phyloP scores from a whole-genome alignment of 2,888 invertebrate genomes.

The Idaea aversata region DNA sequence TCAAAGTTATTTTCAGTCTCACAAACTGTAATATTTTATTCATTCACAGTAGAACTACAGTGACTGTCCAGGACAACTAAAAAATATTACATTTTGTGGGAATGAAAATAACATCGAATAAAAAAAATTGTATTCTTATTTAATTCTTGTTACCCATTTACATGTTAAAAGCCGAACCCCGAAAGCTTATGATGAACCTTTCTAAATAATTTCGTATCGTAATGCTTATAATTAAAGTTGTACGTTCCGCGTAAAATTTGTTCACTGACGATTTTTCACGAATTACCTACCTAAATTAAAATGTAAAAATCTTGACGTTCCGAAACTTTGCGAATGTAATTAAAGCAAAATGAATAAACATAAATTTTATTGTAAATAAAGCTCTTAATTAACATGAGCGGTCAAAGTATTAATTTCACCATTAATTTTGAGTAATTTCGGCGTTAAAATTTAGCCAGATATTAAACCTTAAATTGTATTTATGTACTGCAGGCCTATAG shows the following conservation, averaged over 20 bases:
- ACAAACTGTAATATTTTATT: no score
- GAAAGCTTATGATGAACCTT: not conserved
- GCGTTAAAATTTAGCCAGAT: conserved; percentile 67
- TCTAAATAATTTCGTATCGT: not conserved
- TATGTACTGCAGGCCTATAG: conserved; percentile 60
- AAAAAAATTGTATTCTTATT: not conserved
- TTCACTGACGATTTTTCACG: not conserved
- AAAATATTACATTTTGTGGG: no score
- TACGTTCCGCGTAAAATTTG: not conserved
- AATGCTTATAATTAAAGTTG: not conserved
- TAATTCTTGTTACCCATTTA: not conserved
- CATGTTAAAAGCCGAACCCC: not conserved
- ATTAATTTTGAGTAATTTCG: conserved; percentile 77
- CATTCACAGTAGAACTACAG: no score
- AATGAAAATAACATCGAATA: no score
- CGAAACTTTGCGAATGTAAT: conserved; percentile 40
- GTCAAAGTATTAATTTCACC: conserved; percentile 79
- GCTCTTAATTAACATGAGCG: conserved; percentile 73
- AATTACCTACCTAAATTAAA: conserved; percentile 7
- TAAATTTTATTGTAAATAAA: conserved; percentile 59
- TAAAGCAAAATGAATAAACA: conserved; percentile 44
- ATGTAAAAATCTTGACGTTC: conserved; percentile 13
- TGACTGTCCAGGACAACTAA: no score
- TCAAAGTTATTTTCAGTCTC: no score
- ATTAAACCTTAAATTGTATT: conserved; percentile 71